Evolutionary conservation across 2,113 vertebrate genomes (phyloP).

Genomic region (Picathartes gymnocephalus): DNA sequence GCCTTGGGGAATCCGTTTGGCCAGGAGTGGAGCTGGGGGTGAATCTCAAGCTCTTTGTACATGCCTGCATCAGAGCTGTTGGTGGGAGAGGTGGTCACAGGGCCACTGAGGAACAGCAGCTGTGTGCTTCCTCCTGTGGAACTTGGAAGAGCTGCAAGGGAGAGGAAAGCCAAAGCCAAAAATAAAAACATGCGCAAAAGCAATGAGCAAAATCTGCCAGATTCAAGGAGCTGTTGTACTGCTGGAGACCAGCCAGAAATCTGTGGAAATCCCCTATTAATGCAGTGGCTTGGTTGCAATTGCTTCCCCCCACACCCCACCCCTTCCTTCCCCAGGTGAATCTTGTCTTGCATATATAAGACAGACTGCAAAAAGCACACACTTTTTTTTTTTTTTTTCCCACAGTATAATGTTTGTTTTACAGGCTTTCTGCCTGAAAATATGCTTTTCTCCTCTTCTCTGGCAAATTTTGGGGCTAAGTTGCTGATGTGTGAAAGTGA

Average conservation of each 20-base stretch:
- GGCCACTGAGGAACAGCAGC: neutral
- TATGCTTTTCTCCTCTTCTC: neutral
- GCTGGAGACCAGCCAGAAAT: neutral
- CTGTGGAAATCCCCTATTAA: slow-evolving; percentile 20
- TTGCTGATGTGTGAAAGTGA: neutral
- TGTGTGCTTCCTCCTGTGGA: slow-evolving; percentile 36
- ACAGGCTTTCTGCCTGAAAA: neutral
- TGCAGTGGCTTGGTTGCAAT: neutral
- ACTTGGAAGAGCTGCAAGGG: slow-evolving; percentile 24
- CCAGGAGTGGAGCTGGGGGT: neutral
- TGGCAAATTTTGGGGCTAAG: neutral
- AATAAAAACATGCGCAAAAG: slow-evolving; percentile 39
- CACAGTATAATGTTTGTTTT: neutral
- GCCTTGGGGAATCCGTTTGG: neutral
- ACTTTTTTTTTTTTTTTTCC: accelerated
- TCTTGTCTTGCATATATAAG: neutral
- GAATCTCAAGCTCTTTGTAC: neutral
- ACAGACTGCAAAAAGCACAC: neutral
- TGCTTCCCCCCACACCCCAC: neutral
- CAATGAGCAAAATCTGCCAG: slow-evolving; percentile 5
- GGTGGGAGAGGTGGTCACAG: neutral
- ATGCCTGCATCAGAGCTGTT: neutral
- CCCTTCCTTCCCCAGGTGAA: slow-evolving; percentile 7
- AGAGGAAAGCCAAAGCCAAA: slow-evolving; percentile 20
- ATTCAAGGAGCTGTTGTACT: neutral